Evolutionary conservation across 2,113 vertebrate species (phyloP).

Genomic region (Trogon surrucura): DNA sequence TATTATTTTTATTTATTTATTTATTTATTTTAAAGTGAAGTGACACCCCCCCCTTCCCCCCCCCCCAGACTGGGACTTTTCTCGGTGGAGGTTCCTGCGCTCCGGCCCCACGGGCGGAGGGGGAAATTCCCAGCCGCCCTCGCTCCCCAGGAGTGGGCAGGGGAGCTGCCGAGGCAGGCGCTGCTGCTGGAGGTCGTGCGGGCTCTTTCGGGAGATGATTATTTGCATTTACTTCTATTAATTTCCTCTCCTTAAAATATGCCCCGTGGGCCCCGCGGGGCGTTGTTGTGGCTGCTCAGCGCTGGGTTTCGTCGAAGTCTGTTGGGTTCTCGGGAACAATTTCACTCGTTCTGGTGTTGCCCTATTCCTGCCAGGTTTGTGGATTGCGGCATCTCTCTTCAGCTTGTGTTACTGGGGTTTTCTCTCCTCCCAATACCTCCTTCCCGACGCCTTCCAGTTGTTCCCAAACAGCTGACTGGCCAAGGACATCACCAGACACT

Average conservation of each 20-base stretch:
- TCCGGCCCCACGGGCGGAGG: neutral
- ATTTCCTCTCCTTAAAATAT: constrained; percentile 21
- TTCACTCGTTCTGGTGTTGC: neutral
- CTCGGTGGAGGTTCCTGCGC: neutral
- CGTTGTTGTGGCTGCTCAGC: constrained; percentile 18
- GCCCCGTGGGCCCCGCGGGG: neutral
- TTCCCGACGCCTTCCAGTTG: neutral
- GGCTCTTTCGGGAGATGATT: neutral
- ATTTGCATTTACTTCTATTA: constrained; percentile 8
- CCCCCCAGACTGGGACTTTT: neutral
- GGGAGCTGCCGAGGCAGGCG: neutral
- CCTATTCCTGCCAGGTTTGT: neutral
- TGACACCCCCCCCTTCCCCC: no score
- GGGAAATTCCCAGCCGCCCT: constrained; percentile 24
- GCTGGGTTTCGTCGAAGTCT: neutral
- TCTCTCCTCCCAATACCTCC: neutral
- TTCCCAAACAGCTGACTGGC: neutral
- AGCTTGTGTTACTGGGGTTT: neutral
- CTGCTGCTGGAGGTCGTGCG: neutral
- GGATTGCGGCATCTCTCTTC: neutral
- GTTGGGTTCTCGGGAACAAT: neutral
- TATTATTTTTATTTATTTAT: no score
- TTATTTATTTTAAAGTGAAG: neutral
- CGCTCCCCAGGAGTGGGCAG: neutral
- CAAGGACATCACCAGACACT: neutral